These are phyloP conservation scores for Nanorana parkeri DNA, from an alignment of 2,113 vertebrate species.

Conservation along the genomic window DNA sequence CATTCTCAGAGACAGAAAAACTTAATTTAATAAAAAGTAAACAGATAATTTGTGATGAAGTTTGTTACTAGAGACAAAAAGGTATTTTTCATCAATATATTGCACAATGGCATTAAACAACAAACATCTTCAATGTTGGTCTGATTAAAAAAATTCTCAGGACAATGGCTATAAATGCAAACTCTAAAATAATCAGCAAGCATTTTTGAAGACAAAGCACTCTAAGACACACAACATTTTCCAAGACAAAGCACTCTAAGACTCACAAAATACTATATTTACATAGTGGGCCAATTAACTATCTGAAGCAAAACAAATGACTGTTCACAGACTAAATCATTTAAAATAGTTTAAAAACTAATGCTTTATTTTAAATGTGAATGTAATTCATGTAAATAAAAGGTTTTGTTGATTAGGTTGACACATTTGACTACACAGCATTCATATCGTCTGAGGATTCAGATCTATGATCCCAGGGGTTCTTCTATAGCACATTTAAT, in stretches of 20 bases:
- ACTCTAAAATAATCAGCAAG: not conserved
- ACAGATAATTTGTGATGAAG: no score
- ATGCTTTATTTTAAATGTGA: conserved; percentile 51
- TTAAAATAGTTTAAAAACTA: conserved; percentile 36
- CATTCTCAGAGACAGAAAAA: no score
- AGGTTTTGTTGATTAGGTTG: conserved; percentile 47
- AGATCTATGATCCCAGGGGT: conserved; percentile 22
- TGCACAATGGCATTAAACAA: not conserved
- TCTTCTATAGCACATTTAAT: conserved; percentile 47
- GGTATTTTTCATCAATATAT: not conserved
- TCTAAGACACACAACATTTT: conserved; percentile 8
- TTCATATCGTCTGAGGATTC: conserved; percentile 37
- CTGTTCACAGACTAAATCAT: conserved; percentile 20
- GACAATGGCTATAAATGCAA: conserved; percentile 8
- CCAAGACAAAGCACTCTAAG: not conserved
- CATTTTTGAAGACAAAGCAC: conserved; percentile 16
- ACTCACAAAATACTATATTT: not conserved
- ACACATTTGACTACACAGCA: conserved; percentile 50
- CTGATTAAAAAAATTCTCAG: conserved; percentile 5
- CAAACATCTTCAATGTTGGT: not conserved
- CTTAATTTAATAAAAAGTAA: no score
- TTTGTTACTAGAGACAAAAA: no score
- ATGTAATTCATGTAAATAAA: conserved; percentile 44
- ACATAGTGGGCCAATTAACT: conserved; percentile 11
- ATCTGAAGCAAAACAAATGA: conserved; percentile 34